A percentile compares a stretch with the other conserved stretches of the same genome.
Evolutionary conservation across 1,140 invertebrate species (phyloP).

Genomic region (Halictus rubicundus): DNA sequence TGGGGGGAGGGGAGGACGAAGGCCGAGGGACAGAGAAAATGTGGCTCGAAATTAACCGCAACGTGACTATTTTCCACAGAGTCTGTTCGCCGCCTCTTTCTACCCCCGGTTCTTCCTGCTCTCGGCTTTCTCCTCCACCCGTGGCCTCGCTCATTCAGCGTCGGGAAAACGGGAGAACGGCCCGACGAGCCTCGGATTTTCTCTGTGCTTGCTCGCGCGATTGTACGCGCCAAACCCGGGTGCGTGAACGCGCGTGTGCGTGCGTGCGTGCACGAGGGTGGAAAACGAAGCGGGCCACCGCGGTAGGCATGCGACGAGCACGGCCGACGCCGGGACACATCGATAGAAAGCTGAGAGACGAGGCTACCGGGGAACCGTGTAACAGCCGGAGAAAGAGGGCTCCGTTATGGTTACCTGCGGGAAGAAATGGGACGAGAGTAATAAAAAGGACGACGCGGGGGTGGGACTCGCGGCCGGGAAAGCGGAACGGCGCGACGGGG

Average conservation of each 20-base stretch:
- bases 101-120: neutral
- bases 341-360: slow-evolving; percentile 11
- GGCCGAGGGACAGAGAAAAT: neutral
- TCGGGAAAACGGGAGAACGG: slow-evolving; percentile 32
- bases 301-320: slow-evolving; percentile 22
- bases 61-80: slow-evolving; percentile 63
- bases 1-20: neutral
- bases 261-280: slow-evolving; percentile 41
- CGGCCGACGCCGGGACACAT: slow-evolving; percentile 9
- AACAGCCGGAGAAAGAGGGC: slow-evolving; percentile 4
- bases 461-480: neutral
- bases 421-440: neutral
- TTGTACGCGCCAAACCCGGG: no score
- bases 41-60: slow-evolving; percentile 65
- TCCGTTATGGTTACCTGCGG: neutral
- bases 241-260: neutral
- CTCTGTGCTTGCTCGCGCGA: no score
- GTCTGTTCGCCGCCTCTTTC: slow-evolving; percentile 29
- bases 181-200: neutral
- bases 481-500: neutral
- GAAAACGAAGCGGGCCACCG: slow-evolving; percentile 53
- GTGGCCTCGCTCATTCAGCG: slow-evolving; percentile 27
- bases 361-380: neutral
- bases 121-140: neutral
- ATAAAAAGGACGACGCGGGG: neutral